Base-by-base conservation (phyloP, 2,113 vertebrate species). In the Anolis carolinensis region DNA sequence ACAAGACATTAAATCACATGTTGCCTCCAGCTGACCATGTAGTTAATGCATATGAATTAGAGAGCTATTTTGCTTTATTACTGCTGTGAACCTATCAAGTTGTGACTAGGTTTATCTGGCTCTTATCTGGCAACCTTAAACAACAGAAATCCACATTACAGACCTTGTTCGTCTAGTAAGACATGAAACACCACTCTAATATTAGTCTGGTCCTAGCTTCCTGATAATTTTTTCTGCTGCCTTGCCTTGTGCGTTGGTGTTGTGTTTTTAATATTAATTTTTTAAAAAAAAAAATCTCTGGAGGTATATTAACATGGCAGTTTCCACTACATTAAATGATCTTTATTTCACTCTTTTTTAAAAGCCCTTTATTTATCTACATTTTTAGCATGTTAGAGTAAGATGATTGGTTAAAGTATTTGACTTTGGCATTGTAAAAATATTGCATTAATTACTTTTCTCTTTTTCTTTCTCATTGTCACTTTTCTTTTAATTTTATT, bases 401-500 rank as follows among this genome's bases (percentile, higher is more conserved):
- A 30, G 90, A 5, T 90, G 82, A 89, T 86, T 34, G 83, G 68
- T 92, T 79, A 63, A 89, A 84, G 18, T 81, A 62, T 88, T 88
- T 94, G 52, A 85, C 81, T 89, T 88, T 92, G n/a, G 2, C 32
- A 89, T 52, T 93, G 50, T 93, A 27, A 86, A 93, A 93, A 94
- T 82, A 78, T 90, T 89, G 87, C 87, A 92, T 93, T 93, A 93
- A 93, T 95, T 92, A 67, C 90, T 90, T 94, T 92, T 88, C 82
- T 65, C 76, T 36, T 59, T 95, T 93, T 89, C 88, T 94, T 95
- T 95, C 85, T 72, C 87, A 75, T 88, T 95, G 16, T 94, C 90
- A 84, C 78, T 82, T 92, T 88, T 44, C 16, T n/a, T 91, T 95
- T 92, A 44, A 36, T 65, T 90, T 91, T 71, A 13, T 88, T 86